Evolutionary conservation across 2,113 vertebrate species (phyloP).

Genomic region (Eonycteris spelaea): DNA sequence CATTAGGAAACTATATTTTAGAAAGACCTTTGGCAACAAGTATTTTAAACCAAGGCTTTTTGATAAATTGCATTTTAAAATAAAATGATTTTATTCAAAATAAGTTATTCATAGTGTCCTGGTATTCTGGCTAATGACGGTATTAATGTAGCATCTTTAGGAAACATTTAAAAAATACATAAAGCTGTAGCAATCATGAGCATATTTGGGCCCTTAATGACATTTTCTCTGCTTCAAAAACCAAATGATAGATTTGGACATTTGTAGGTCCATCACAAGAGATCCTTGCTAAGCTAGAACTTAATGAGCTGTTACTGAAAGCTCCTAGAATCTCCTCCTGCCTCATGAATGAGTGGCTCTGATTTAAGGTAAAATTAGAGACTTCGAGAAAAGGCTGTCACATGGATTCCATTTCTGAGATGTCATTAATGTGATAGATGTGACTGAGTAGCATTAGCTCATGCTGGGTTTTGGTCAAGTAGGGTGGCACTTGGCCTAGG

Average conservation of each 20-base stretch:
- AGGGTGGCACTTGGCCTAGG: neutral
- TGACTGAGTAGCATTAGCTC: neutral
- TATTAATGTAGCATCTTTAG: constrained; percentile 30
- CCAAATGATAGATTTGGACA: constrained; percentile 28
- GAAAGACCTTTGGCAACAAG: neutral
- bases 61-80: constrained; percentile 21
- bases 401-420: neutral
- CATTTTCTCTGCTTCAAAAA: constrained; percentile 30
- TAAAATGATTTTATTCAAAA: neutral
- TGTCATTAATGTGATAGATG: neutral
- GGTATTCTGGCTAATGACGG: constrained; percentile 25
- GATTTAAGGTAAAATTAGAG: constrained; percentile 13
- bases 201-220: neutral
- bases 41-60: neutral
- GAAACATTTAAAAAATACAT: constrained; percentile 5
- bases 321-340: neutral
- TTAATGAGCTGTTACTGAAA: constrained; percentile 46
- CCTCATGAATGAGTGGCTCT: constrained; percentile 18
- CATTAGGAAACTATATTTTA: neutral
- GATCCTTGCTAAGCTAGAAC: constrained; percentile 28
- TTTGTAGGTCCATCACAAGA: constrained; percentile 31
- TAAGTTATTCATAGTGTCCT: neutral
- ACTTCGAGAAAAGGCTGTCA: neutral
- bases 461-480: neutral
- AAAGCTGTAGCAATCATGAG: neutral